Evolutionary conservation across 64 coral and sea anemone species (phyloP), one percentile per base, ranked within the genome.

Genomic region (Anthopleura sola): DNA sequence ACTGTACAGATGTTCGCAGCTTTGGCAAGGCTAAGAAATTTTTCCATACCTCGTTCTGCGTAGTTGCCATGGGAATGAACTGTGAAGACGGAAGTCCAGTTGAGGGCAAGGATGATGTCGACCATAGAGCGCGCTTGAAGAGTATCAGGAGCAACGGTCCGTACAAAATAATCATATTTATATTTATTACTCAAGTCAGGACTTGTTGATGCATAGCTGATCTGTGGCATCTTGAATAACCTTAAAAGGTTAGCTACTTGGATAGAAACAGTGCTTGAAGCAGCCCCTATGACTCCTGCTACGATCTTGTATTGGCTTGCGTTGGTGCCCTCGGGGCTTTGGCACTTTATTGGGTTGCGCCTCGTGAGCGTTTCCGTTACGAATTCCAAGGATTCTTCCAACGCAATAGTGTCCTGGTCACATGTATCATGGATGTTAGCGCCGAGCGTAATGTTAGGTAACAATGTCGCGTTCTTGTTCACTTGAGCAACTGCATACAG

Each of bases 141-240:
- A n/a, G 85, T 87, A 44, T 97, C 94, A 0, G 94, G 86, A 10
- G 94, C 90, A 0, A 97, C 94, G 9, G 94, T 97, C 56, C 94
- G 40, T 40, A 97, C 68, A n/a, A 97, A 97, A 36, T 86, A 97
- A 18, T 97, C 90, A 51, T 97, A 97, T 55, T 81, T 92, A 6
- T 82, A 40, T 68, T 97, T 97, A 68, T 97, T 89, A 49, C 94
- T 97, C 6, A 97, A 54, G 28, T 97, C 94, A 20, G 94, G 87
- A 19, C 90, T 92, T 0, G 94, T 96, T 7, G 94, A 96, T 5
- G 94, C 94, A 54, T 96, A 96, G 87, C 94, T 96, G 62, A 96
- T 90, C 60, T 96, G 94, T 7, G 94, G 94, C 38, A 96, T 46
- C 24, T 86, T 84, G 33, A 96, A 96, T 51, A 96, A 55, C 28